These are phyloP conservation scores for Molossus molossus DNA, from an alignment of 2,797 vertebrate genomes.

Conservation along the genomic window DNA sequence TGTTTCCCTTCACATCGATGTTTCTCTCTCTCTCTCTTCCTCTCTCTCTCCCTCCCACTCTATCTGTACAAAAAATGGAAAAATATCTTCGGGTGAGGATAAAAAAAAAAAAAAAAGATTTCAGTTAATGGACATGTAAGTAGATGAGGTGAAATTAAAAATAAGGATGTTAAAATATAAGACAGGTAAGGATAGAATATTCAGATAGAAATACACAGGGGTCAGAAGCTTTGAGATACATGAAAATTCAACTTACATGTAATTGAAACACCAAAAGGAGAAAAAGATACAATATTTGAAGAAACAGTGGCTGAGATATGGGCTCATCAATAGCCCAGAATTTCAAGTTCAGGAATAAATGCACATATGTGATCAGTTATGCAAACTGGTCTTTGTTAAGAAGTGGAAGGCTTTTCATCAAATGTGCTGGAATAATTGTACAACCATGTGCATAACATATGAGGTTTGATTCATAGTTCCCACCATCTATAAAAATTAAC, in stretches of 20 bases:
- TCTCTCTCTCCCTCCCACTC: no score
- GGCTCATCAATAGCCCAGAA: not conserved
- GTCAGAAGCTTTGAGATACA: not conserved
- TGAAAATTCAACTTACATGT: not conserved
- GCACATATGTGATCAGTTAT: not conserved
- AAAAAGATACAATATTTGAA: not conserved
- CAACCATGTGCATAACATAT: not conserved
- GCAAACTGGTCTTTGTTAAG: not conserved
- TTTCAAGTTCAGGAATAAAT: not conserved
- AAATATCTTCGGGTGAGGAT: no score
- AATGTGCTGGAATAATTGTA: not conserved
- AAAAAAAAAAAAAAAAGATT: not conserved
- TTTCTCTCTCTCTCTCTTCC: no score
- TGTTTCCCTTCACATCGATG: no score
- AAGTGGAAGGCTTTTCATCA: not conserved
- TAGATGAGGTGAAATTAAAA: not conserved
- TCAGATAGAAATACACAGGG: not conserved
- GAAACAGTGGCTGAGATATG: not conserved
- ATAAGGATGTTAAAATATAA: not conserved
- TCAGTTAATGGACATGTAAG: not conserved
- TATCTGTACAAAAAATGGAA: no score
- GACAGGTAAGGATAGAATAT: not conserved
- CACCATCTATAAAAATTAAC: not conserved
- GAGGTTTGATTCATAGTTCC: not conserved
- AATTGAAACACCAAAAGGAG: not conserved